A percentile compares a stretch with the other conserved stretches of the same genome.
phyloP scores from a whole-genome alignment of 2,797 vertebrate species.

The Scolopax bukidnonensis region DNA sequence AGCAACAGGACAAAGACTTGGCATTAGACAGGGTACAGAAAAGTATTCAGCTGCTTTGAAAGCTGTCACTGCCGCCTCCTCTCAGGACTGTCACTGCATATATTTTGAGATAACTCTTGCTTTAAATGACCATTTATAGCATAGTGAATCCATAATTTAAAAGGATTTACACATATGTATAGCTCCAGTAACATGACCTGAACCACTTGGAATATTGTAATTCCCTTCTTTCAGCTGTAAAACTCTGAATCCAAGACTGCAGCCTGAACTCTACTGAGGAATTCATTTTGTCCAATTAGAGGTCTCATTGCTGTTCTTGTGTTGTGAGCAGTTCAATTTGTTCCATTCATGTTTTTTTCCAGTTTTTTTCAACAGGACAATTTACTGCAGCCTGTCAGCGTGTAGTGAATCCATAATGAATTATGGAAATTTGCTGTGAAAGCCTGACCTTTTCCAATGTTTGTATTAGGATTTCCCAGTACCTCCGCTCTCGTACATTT shows the following conservation, averaged over 20 bases:
- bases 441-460: conserved; percentile 44
- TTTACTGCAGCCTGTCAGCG: conserved; percentile 50
- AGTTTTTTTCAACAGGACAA: conserved; percentile 48
- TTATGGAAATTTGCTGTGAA: conserved; percentile 59
- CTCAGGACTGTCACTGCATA: background rate
- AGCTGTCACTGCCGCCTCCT: background rate
- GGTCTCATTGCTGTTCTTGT: background rate
- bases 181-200: background rate
- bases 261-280: background rate
- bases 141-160: background rate
- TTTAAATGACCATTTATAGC: background rate
- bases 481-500: background rate
- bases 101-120: background rate
- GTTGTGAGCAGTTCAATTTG: conserved; percentile 27
- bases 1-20: background rate
- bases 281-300: conserved; percentile 36
- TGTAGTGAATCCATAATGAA: conserved; percentile 59
- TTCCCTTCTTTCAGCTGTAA: background rate
- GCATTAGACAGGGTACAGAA: background rate
- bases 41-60: background rate
- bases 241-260: background rate
- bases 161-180: background rate
- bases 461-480: background rate
- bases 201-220: background rate
- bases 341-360: conserved; percentile 39